Conservation (phyloP, 2,113 vertebrate genomes). For the Lates calcarifer region DNA sequence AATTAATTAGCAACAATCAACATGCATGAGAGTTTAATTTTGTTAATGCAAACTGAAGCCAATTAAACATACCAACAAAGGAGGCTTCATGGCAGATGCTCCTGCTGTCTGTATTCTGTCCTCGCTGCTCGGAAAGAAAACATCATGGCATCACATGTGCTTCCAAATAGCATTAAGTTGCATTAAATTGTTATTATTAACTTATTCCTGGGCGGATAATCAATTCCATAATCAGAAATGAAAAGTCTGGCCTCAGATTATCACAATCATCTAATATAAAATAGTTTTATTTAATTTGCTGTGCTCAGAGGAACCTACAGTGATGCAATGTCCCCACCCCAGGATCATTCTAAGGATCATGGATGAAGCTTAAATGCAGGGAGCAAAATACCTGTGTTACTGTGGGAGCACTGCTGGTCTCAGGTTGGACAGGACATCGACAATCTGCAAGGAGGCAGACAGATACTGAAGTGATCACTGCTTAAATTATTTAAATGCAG, state of each 20-base stretch:
- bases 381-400: constrained; percentile 88
- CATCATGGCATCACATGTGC: constrained; percentile 90
- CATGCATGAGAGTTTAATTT: constrained; percentile 40
- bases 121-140: constrained; percentile 80
- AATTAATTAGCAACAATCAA: constrained; percentile 45
- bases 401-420: constrained; percentile 86
- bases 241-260: too few species aligned
- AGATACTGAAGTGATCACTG: too few species aligned
- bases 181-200: too few species aligned
- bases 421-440: constrained; percentile 81
- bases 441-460: constrained; percentile 83
- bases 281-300: background rate
- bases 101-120: constrained; percentile 93
- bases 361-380: background rate
- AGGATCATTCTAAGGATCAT: too few species aligned
- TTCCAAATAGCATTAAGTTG: constrained; percentile 7
- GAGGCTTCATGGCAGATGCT: constrained; percentile 91
- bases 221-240: too few species aligned
- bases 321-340: background rate
- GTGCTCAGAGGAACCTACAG: background rate
- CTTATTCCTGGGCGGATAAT: background rate
- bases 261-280: too few species aligned
- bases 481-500: too few species aligned
- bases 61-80: constrained; percentile 89
- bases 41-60: constrained; percentile 64